A percentile compares a stretch with the other conserved stretches of the same genome.
Evolutionary conservation across 2,113 vertebrate species (phyloP).

Genomic region (Sebastes fasciatus): DNA sequence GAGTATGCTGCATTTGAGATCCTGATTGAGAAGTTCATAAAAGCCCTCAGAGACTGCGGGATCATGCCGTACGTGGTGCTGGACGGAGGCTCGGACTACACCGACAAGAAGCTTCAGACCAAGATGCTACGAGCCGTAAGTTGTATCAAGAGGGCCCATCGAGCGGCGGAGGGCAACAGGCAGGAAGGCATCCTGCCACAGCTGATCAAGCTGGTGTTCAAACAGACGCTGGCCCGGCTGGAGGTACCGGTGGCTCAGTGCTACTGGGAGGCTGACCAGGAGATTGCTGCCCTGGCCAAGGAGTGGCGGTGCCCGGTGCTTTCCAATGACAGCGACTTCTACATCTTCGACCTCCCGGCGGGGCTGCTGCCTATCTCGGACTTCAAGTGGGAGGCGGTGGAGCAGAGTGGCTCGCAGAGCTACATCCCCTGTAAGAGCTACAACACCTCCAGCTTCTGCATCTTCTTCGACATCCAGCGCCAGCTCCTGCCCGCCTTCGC

Average conservation of each 20-base stretch:
- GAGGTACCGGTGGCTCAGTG: conserved; percentile 86
- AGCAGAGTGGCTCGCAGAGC: conserved; percentile 7
- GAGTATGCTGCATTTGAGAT: conserved; percentile 87
- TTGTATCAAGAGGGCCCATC: conserved; percentile 76
- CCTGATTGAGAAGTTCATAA: conserved; percentile 80
- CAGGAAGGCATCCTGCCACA: conserved; percentile 76
- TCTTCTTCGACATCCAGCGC: conserved; percentile 72
- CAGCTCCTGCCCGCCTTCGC: conserved; percentile 88
- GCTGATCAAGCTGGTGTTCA: conserved; percentile 83
- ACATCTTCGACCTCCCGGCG: conserved; percentile 84
- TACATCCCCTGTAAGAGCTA: conserved; percentile 85
- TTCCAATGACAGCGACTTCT: conserved; percentile 91
- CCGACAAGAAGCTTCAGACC: conserved; percentile 84
- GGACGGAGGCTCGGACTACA: conserved; percentile 86
- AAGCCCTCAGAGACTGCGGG: conserved; percentile 80
- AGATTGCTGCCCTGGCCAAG: conserved; percentile 87
- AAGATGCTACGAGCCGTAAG: conserved; percentile 61
- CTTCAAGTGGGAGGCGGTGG: conserved; percentile 85
- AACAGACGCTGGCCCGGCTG: conserved; percentile 84
- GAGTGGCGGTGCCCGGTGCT: conserved; percentile 90
- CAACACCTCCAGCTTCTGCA: conserved; percentile 79
- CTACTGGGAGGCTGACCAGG: conserved; percentile 88
- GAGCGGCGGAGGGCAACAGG: conserved; percentile 61
- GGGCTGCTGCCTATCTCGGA: conserved; percentile 85
- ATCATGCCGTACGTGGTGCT: conserved; percentile 88